phyloP scores from a whole-genome alignment of 1,140 invertebrate species.

The Drosophila takahashii region DNA sequence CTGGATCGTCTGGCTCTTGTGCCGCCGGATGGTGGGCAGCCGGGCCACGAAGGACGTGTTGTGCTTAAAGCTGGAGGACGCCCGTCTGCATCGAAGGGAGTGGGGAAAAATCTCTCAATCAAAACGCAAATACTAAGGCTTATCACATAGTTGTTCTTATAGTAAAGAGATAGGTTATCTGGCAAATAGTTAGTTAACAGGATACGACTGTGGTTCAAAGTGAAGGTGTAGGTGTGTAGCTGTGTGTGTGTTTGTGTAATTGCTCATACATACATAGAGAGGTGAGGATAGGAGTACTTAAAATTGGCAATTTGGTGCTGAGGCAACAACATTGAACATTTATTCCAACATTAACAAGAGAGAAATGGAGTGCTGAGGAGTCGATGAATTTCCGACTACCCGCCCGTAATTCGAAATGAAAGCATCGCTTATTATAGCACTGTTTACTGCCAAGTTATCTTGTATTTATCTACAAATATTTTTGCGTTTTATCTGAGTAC shows the following conservation, averaged over 20 bases:
- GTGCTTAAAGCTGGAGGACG: conserved; percentile 93
- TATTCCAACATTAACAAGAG: conserved; percentile 26
- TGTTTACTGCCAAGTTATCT: background rate
- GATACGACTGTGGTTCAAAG: conserved; percentile 35
- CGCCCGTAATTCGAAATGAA: conserved; percentile 5
- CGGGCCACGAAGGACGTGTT: conserved; percentile 95
- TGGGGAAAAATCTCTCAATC: conserved; percentile 20
- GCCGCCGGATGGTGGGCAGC: conserved; percentile 92
- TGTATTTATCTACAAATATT: background rate
- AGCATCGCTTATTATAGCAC: background rate
- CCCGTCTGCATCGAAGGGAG: conserved; percentile 85
- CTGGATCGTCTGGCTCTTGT: conserved; percentile 91
- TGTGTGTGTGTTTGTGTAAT: conserved; percentile 31
- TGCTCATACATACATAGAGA: conserved; percentile 22
- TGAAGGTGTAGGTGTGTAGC: conserved; percentile 31
- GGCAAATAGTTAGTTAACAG: conserved; percentile 34
- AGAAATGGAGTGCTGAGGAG: conserved; percentile 23
- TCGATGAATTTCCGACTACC: conserved; percentile 4
- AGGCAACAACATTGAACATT: conserved; percentile 17
- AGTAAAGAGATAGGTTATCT: conserved; percentile 34
- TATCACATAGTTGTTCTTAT: conserved; percentile 20
- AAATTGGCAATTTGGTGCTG: conserved; percentile 13
- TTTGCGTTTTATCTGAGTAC: background rate
- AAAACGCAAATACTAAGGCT: conserved; percentile 16
- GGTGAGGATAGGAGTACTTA: conserved; percentile 16